These are phyloP conservation scores for Styela plicata DNA, from an alignment of 23 tunicate species.

Conservation along the genomic window DNA sequence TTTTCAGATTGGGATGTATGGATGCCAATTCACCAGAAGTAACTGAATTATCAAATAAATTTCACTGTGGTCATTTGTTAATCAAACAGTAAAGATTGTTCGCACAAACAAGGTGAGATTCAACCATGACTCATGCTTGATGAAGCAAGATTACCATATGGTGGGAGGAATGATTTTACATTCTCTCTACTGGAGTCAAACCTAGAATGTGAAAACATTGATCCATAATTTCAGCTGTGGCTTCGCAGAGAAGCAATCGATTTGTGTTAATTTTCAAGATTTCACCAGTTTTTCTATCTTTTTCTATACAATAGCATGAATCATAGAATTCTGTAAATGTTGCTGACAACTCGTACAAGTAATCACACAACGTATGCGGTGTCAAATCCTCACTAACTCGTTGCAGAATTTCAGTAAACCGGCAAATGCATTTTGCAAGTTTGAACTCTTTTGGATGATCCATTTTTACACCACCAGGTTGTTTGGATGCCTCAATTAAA, in stretches of 20 bases:
- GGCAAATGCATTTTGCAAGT: slow-evolving; percentile 47
- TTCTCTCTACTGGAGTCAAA: slow-evolving; percentile 59
- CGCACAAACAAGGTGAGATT: too few relatives aligned
- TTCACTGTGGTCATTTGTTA: too few relatives aligned
- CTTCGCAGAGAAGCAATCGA: slow-evolving; percentile 67
- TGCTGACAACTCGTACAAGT: slow-evolving; percentile 69
- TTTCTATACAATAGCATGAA: slow-evolving; percentile 85
- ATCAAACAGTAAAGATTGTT: too few relatives aligned
- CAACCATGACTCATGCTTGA: too few relatives aligned
- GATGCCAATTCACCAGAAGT: too few relatives aligned
- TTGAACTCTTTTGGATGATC: slow-evolving; percentile 80
- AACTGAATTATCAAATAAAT: too few relatives aligned
- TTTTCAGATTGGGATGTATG: too few relatives aligned
- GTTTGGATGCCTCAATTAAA: slow-evolving; percentile 47
- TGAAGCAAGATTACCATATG: too few relatives aligned
- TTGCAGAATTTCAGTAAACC: slow-evolving; percentile 78
- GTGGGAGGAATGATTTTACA: too few relatives aligned
- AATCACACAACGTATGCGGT: slow-evolving; percentile 78
- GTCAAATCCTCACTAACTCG: slow-evolving; percentile 69
- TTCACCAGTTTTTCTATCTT: slow-evolving; percentile 66
- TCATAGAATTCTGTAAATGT: slow-evolving; percentile 90
- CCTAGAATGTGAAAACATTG: slow-evolving; percentile 67
- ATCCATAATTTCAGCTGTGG: slow-evolving; percentile 71
- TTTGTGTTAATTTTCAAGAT: slow-evolving; percentile 51
- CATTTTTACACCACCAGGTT: slow-evolving; percentile 45